Percentiles rank a stretch among this genome's conserved stretches.
These are phyloP conservation scores for Pseudopodoces humilis DNA, from an alignment of 2,113 vertebrate genomes.

Conservation along the genomic window DNA sequence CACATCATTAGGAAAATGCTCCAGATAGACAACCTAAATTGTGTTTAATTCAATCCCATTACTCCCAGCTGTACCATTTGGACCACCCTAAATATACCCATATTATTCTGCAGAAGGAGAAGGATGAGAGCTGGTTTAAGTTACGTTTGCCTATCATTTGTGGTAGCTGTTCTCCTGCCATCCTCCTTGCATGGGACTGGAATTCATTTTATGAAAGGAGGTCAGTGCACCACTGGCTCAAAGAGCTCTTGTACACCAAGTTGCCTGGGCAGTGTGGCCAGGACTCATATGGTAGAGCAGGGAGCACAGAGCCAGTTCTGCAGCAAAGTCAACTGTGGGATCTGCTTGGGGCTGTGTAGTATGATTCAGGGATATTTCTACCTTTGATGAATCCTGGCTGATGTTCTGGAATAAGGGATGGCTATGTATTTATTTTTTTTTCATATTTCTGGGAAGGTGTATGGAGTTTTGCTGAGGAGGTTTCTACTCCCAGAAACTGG, in stretches of 20 bases:
- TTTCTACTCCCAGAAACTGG: constrained; percentile 19
- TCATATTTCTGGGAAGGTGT: constrained; percentile 46
- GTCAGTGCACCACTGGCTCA: constrained; percentile 30
- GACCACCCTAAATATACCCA: constrained; percentile 55
- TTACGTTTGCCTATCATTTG: constrained; percentile 51
- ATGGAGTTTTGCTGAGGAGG: constrained; percentile 17
- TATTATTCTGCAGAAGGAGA: neutral
- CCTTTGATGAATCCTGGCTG: constrained; percentile 47
- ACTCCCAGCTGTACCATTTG: constrained; percentile 58
- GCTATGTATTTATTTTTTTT: neutral
- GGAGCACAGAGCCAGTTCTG: neutral
- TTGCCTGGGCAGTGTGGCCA: neutral
- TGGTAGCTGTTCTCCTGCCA: constrained; percentile 56
- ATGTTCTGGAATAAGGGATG: constrained; percentile 28
- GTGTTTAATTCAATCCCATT: constrained; percentile 56
- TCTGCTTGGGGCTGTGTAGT: neutral
- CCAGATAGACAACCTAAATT: constrained; percentile 54
- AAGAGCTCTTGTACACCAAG: constrained; percentile 19
- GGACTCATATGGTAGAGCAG: neutral
- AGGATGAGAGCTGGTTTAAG: constrained; percentile 49
- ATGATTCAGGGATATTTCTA: constrained; percentile 51
- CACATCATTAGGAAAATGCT: constrained; percentile 40
- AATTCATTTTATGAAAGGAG: constrained; percentile 38
- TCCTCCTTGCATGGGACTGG: neutral
- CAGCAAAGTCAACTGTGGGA: constrained; percentile 22